phyloP scores from a whole-genome alignment of 2,888 invertebrate genomes.

The Apamea monoglypha region DNA sequence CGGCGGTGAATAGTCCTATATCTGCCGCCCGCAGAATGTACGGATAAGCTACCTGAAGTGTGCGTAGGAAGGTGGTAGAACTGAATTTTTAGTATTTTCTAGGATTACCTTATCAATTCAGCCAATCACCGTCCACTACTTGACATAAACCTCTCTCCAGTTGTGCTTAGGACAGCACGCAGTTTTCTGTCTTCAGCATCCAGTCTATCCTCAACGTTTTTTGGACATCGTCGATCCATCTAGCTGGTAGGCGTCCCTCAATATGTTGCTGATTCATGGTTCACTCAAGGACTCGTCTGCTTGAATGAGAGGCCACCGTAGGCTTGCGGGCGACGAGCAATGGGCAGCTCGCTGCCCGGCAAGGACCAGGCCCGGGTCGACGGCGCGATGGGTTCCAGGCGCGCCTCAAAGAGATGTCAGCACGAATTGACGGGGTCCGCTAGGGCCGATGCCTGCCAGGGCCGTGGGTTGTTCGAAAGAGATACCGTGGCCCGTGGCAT shows the following conservation, averaged over 20 bases:
- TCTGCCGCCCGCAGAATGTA: conserved; percentile 66
- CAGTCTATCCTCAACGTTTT: not conserved
- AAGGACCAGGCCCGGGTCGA: too few species aligned
- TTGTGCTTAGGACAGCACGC: not conserved
- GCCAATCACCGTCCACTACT: not conserved
- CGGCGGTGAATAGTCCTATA: conserved; percentile 68
- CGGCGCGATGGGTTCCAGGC: too few species aligned
- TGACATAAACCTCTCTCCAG: not conserved
- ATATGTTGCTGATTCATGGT: rapidly evolving
- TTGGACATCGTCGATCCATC: not conserved
- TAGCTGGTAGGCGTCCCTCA: not conserved
- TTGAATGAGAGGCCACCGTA: too few species aligned
- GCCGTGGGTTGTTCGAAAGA: too few species aligned
- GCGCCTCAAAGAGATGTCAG: too few species aligned
- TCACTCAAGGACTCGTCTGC: too few species aligned
- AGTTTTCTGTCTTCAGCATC: rapidly evolving
- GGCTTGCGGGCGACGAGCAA: too few species aligned
- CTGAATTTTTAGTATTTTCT: conserved; percentile 11
- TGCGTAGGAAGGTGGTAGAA: conserved; percentile 52
- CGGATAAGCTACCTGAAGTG: conserved; percentile 66
- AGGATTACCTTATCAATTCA: not conserved
- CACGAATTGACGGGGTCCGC: too few species aligned
- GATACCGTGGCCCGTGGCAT: too few species aligned
- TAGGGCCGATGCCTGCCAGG: too few species aligned
- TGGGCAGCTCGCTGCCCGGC: too few species aligned